Evolutionary conservation across 2,113 vertebrate genomes (phyloP), one percentile per base, ranked within the genome.

Genomic region (Empidonax alnorum): DNA sequence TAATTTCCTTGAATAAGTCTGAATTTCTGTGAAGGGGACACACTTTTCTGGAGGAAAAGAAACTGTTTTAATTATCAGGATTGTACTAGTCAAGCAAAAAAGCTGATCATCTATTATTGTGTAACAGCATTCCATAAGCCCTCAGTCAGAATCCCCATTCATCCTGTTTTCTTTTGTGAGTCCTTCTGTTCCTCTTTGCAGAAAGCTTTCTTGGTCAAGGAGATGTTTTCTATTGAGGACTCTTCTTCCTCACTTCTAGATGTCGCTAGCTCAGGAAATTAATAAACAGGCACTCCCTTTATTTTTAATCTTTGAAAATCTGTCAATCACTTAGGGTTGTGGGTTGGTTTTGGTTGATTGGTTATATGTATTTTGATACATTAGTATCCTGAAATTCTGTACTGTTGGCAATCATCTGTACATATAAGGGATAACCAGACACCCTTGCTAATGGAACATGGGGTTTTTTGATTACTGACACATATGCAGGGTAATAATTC

Each of bases 371-470:
- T 30, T 62, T 76, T 76, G 14, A 37, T 46, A 61, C 4, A 25
- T 12, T 20, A 16, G 3, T 72, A 56, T 42, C 10, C 22, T 46
- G 44, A 80, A 84, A 62, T 53, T 81, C 58, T 58, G 7, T 62
- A 63, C 56, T 62, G 20, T 46, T 76, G 19, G 0, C 31, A 33
- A 6, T 61, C 11, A 19, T 12, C 19, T 78, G 17, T 49, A 84
- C 23, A n/a, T 39, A 6, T 15, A 84, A 46, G 4, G 22, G 58
- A 62, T 28, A 56, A 1, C 3, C 31, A 44, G 33, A 35, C 3
- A n/a, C 10, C 0, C 0, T 18, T 66, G 24, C 14, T 39, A 42
- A 12, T 19, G 21, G 11, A 84, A 46, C 15, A 49, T 5, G 1
- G 14, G 25, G 3, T 42, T 52, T 7, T 53, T 39, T 58, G 11